These are phyloP conservation scores for Coelogynopora nodosa DNA, from an alignment of 2,888 invertebrate genomes.

Conservation along the genomic window DNA sequence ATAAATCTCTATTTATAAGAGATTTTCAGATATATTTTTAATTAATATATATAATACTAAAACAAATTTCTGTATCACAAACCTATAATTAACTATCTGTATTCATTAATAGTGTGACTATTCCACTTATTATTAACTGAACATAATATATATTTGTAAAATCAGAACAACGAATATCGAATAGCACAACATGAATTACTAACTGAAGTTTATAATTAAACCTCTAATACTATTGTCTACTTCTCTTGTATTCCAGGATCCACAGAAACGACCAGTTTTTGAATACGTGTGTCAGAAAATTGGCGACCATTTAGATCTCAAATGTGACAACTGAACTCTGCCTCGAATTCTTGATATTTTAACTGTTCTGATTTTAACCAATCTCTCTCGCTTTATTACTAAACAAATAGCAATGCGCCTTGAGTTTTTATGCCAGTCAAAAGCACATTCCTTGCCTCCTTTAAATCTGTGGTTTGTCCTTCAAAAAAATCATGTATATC, in stretches of 20 bases:
- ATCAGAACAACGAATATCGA: too few relatives aligned
- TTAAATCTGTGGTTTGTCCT: neutral
- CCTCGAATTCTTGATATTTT: neutral
- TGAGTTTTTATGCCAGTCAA: neutral
- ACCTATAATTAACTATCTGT: too few relatives aligned
- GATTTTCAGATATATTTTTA: too few relatives aligned
- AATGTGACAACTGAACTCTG: conserved; percentile 44
- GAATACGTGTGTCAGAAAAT: conserved; percentile 41
- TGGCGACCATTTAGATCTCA: conserved; percentile 39
- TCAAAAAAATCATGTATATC: too few relatives aligned
- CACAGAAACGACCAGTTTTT: conserved; percentile 39
- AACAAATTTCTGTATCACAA: too few relatives aligned
- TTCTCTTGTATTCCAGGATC: conserved; percentile 32
- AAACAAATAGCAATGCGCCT: neutral
- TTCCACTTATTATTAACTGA: too few relatives aligned
- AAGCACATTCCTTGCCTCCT: neutral
- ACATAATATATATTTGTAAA: too few relatives aligned
- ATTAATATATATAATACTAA: too few relatives aligned
- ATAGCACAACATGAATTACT: too few relatives aligned
- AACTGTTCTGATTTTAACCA: neutral
- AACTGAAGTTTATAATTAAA: too few relatives aligned
- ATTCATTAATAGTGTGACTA: too few relatives aligned
- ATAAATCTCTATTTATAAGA: too few relatives aligned
- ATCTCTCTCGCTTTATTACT: neutral
- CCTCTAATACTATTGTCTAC: neutral